These are phyloP conservation scores for Pseudomugil tenellus DNA, from an alignment of 2,797 vertebrate genomes.

Conservation along the genomic window DNA sequence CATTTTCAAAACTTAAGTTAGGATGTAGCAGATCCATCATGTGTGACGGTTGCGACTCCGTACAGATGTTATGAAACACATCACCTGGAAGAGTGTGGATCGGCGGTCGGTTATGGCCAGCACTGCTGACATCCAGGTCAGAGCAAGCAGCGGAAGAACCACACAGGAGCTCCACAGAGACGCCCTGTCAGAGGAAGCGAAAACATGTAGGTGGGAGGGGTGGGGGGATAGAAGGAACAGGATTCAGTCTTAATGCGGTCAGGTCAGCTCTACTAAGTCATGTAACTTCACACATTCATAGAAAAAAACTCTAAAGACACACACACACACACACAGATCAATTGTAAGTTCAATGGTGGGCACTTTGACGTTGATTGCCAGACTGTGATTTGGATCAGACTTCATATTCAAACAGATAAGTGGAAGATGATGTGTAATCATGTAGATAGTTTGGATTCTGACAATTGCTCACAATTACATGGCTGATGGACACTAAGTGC, in stretches of 20 bases:
- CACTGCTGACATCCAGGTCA: constrained; percentile 99
- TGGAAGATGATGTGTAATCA: constrained; percentile 69
- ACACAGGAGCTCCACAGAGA: constrained; percentile 99
- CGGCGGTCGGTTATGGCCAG: constrained; percentile 98
- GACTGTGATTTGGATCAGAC: constrained; percentile 42
- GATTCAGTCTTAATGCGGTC: constrained; percentile 57
- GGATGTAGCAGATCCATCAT: background rate
- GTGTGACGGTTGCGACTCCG: background rate
- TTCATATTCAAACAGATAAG: constrained; percentile 56
- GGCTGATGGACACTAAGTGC: constrained; percentile 58
- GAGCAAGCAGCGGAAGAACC: constrained; percentile 95
- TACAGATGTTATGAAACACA: constrained; percentile 18
- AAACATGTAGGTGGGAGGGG: constrained; percentile 20
- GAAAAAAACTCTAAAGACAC: background rate
- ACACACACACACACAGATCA: constrained; percentile 29
- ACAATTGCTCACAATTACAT: constrained; percentile 71
- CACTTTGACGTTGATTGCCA: constrained; percentile 50
- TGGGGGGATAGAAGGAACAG: constrained; percentile 30
- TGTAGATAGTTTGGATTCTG: constrained; percentile 58
- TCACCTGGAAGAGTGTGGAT: constrained; percentile 96
- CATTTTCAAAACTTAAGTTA: background rate
- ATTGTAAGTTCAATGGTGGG: constrained; percentile 35
- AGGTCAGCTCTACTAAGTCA: constrained; percentile 23
- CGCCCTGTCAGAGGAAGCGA: constrained; percentile 84
- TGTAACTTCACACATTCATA: constrained; percentile 24